Percentiles rank a stretch among this genome's conserved stretches.
These are phyloP conservation scores for Eilema depressum DNA, from an alignment of 2,888 invertebrate species.

Conservation along the genomic window DNA sequence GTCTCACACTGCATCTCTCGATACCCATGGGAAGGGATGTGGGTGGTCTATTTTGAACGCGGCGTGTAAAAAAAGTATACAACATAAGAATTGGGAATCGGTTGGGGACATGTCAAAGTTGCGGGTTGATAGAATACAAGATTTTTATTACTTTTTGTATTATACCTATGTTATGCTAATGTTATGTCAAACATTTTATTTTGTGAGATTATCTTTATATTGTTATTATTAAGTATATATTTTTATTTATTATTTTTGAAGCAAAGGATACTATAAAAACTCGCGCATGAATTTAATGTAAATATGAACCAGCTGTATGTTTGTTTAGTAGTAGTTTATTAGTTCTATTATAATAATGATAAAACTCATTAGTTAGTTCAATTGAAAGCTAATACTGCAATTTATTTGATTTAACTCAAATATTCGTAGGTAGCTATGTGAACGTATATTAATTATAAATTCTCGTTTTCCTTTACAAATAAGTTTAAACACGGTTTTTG, in stretches of 20 bases:
- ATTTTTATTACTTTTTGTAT: not conserved
- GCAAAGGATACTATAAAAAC: not conserved
- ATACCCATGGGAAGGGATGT: constrained; percentile 24
- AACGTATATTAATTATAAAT: no score
- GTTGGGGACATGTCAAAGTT: not conserved
- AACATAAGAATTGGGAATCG: not conserved
- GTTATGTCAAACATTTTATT: not conserved
- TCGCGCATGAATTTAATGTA: not conserved
- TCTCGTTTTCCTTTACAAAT: not conserved
- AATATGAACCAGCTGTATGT: no score
- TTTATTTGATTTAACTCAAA: not conserved
- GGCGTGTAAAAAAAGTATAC: constrained; percentile 5
- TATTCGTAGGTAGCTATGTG: not conserved
- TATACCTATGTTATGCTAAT: not conserved
- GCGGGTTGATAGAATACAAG: not conserved
- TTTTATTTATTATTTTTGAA: not conserved
- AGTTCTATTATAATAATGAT: no score
- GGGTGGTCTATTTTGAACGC: constrained; percentile 24
- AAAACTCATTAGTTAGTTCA: no score
- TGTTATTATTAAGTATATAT: not conserved
- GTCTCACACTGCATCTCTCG: constrained; percentile 12
- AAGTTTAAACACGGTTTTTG: not conserved
- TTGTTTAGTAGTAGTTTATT: no score
- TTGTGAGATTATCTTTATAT: not conserved
- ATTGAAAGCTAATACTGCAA: not conserved